Evolutionary conservation across 2,888 invertebrate genomes (phyloP).

Genomic region (Stramonita haemastoma): DNA sequence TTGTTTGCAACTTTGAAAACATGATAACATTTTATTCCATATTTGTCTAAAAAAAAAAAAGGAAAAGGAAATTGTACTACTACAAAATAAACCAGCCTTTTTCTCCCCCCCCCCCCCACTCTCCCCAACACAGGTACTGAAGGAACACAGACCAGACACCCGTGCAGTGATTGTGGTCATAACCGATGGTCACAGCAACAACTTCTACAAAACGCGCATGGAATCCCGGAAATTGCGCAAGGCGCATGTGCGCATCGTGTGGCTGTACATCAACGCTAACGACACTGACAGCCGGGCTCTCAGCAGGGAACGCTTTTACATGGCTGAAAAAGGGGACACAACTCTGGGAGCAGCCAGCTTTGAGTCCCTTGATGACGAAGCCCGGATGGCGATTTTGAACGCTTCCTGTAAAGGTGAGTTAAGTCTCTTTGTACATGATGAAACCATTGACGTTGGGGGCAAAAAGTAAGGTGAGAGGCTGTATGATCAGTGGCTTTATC

Average conservation of each 20-base stretch:
- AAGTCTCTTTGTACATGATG: too few relatives aligned
- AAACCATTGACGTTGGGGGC: too few relatives aligned
- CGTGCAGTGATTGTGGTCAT: conserved; percentile 14
- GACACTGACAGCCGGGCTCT: not conserved
- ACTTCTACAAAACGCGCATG: not conserved
- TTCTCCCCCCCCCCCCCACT: too few relatives aligned
- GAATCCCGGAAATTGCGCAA: not conserved
- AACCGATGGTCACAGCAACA: conserved; percentile 21
- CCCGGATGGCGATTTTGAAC: not conserved
- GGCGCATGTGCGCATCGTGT: not conserved
- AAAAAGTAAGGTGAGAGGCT: too few relatives aligned
- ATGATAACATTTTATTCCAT: too few relatives aligned
- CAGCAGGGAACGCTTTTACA: not conserved
- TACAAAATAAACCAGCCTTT: too few relatives aligned
- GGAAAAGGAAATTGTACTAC: too few relatives aligned
- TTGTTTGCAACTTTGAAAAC: too few relatives aligned
- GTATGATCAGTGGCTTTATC: too few relatives aligned
- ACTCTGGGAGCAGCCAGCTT: not conserved
- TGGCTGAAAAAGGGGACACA: not conserved
- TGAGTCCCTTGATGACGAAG: conserved; percentile 10
- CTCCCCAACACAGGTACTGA: not conserved
- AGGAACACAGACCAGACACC: not conserved
- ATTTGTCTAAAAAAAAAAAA: too few relatives aligned
- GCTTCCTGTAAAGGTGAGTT: conserved; percentile 25
- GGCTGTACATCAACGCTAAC: conserved; percentile 23